A percentile compares a stretch with the other conserved stretches of the same genome.
These are phyloP conservation scores for Myotis vivesi DNA, from an alignment of 2,797 vertebrate species.

Conservation along the genomic window DNA sequence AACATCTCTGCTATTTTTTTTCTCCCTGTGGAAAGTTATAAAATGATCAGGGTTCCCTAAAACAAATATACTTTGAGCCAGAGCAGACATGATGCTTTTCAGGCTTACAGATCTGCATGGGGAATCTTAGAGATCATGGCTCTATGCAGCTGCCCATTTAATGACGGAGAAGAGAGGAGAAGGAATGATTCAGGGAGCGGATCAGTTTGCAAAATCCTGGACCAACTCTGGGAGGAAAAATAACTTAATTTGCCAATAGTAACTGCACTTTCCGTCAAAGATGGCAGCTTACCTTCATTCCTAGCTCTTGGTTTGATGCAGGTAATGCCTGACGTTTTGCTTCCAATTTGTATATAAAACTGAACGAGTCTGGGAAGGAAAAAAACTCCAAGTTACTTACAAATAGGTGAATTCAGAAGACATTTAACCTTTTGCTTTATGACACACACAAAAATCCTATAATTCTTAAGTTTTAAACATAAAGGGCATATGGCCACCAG, in stretches of 20 bases:
- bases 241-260: not conserved
- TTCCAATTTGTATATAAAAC: conserved; percentile 97
- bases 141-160: not conserved
- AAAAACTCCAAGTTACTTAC: conserved; percentile 45
- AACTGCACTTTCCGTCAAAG: not conserved
- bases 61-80: not conserved
- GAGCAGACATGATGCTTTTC: not conserved
- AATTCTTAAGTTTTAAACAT: conserved; percentile 31
- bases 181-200: not conserved
- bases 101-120: not conserved
- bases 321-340: conserved; percentile 92
- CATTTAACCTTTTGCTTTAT: not conserved
- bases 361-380: conserved; percentile 90
- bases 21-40: not conserved
- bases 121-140: not conserved
- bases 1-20: not conserved
- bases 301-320: conserved; percentile 93
- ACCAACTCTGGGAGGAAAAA: not conserved
- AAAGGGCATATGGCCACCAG: not conserved
- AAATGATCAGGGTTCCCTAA: not conserved
- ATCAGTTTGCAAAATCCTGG: not conserved
- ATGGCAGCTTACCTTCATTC: conserved; percentile 92
- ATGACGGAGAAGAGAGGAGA: not conserved
- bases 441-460: not conserved
- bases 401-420: conserved; percentile 24